Evolutionary conservation across 1,140 invertebrate genomes (phyloP).

Genomic region (Bombus balteatus): DNA sequence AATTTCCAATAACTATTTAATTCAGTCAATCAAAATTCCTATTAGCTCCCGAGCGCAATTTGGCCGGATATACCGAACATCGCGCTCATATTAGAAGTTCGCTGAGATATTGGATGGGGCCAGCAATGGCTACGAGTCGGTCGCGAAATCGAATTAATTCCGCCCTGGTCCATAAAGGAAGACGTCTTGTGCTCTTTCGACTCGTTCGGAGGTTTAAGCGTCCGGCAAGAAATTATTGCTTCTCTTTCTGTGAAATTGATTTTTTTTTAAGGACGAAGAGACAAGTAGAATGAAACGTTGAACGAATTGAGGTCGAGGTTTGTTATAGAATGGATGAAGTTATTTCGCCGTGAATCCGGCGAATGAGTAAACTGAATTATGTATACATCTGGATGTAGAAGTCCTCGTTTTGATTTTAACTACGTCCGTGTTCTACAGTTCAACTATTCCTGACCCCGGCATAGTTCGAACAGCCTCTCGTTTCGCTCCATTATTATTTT

Average conservation of each 20-base stretch:
- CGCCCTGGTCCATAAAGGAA: background rate
- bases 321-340: background rate
- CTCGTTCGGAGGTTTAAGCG: background rate
- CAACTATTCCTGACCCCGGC: too few species aligned
- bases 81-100: slow-evolving; percentile 78
- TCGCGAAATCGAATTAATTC: slow-evolving; percentile 40
- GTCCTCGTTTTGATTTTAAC: too few species aligned
- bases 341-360: background rate
- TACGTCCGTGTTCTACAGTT: background rate
- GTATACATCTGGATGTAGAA: background rate
- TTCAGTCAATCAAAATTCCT: slow-evolving; percentile 83
- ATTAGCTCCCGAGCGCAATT: slow-evolving; percentile 81
- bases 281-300: background rate
- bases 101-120: slow-evolving; percentile 74
- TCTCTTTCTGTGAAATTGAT: background rate
- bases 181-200: background rate
- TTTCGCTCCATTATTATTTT: background rate
- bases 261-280: background rate
- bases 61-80: slow-evolving; percentile 76
- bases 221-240: background rate
- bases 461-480: background rate
- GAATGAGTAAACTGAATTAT: background rate
- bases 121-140: slow-evolving; percentile 64
- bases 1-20: slow-evolving; percentile 81
- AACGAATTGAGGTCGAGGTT: background rate